A percentile compares a stretch with the other conserved stretches of the same genome.
Conservation (phyloP, 1,140 invertebrate species). For the Trichomalopsis sarcophagae region DNA sequence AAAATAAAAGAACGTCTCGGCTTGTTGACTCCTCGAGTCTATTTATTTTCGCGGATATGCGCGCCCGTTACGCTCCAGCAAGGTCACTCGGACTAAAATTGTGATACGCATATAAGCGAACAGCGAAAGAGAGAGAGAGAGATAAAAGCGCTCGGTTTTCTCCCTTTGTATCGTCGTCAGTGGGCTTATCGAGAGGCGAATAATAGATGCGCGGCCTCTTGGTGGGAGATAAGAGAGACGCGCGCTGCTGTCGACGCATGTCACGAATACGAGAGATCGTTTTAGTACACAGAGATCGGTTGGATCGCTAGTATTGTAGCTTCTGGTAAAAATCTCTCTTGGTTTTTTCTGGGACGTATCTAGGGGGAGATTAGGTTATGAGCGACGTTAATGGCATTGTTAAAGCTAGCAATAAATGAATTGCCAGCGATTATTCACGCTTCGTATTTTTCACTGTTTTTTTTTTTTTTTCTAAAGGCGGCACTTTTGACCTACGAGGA, state of each 20-base stretch:
- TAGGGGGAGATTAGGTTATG: neutral
- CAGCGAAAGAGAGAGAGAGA: no score
- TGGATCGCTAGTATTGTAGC: neutral
- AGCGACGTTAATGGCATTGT: neutral
- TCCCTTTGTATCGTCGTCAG: neutral
- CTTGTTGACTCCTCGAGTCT: neutral
- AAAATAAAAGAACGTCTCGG: no score
- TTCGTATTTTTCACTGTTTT: neutral
- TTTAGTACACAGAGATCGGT: no score
- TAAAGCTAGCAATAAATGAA: neutral
- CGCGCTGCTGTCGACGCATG: no score
- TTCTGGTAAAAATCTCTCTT: neutral
- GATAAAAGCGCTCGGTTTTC: neutral
- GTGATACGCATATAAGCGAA: no score
- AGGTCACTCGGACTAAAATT: neutral
- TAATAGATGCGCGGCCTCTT: neutral
- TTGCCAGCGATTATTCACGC: neutral
- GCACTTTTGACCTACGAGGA: neutral
- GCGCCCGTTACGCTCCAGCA: neutral
- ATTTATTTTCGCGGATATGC: neutral
- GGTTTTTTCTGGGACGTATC: no score
- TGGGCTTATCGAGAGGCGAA: neutral
- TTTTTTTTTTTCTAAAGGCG: neutral
- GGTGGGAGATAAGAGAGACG: neutral
- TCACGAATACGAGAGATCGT: no score